Evolutionary conservation across 2,888 invertebrate genomes (phyloP).

Genomic region (Phortica okadai): DNA sequence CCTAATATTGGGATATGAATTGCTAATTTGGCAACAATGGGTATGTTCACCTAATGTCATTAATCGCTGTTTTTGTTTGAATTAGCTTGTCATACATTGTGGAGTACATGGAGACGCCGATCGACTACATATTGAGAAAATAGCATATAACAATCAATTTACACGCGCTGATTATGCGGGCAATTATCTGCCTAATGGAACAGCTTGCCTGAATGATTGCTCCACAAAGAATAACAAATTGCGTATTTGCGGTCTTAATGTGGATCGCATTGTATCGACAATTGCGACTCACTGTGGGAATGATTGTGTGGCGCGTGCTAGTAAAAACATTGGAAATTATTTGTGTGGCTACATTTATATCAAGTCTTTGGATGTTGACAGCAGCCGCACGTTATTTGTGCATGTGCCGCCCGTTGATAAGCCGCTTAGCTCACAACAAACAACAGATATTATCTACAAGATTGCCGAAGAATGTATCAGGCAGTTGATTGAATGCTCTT

Average conservation of each 20-base stretch:
- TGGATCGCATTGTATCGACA: constrained; percentile 76
- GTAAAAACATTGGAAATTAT: constrained; percentile 78
- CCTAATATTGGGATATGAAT: no score
- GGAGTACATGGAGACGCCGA: constrained; percentile 73
- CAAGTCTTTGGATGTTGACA: constrained; percentile 82
- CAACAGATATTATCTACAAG: constrained; percentile 77
- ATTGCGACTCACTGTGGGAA: constrained; percentile 43
- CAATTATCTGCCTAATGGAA: constrained; percentile 57
- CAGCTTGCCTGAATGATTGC: constrained; percentile 57
- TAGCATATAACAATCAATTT: constrained; percentile 74
- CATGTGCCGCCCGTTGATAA: constrained; percentile 85
- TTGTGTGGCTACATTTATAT: constrained; percentile 88
- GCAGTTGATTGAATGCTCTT: constrained; percentile 56
- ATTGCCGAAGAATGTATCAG: constrained; percentile 73
- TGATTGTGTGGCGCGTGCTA: constrained; percentile 22
- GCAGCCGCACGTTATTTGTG: constrained; percentile 81
- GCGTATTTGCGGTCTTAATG: constrained; percentile 68
- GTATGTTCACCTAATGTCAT: background rate
- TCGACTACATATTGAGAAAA: constrained; percentile 72
- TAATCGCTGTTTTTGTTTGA: constrained; percentile 7
- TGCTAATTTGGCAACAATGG: no score
- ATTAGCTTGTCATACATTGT: constrained; percentile 74
- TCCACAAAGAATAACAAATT: constrained; percentile 52
- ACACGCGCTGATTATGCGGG: constrained; percentile 70
- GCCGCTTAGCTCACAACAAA: constrained; percentile 80